These are phyloP conservation scores for Pseudomyrmex gracilis DNA, from an alignment of 1,140 invertebrate genomes.

Conservation along the genomic window DNA sequence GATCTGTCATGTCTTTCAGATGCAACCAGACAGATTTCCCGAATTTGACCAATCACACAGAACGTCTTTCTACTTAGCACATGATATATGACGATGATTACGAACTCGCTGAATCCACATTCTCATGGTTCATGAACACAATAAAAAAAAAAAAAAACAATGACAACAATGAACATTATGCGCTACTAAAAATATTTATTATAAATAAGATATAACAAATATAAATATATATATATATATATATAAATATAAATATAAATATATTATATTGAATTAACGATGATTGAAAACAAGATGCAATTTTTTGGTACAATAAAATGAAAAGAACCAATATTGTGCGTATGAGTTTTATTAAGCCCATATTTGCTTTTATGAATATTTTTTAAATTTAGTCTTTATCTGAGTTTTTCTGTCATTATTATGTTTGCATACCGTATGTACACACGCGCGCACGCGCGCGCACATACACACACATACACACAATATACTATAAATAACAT, in stretches of 20 bases:
- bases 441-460: background rate
- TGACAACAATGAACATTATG: constrained; percentile 74
- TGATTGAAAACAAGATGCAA: constrained; percentile 77
- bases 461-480: no score
- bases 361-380: background rate
- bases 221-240: constrained; percentile 70
- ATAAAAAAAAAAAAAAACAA: constrained; percentile 56
- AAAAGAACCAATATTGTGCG: constrained; percentile 68
- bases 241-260: constrained; percentile 72
- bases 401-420: background rate
- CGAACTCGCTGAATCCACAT: constrained; percentile 73
- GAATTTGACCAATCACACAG: constrained; percentile 68
- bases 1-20: constrained; percentile 44
- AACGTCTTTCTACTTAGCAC: constrained; percentile 74
- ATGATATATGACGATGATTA: constrained; percentile 62
- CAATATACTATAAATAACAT: no score
- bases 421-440: background rate
- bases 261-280: constrained; percentile 79
- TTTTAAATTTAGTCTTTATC: no score
- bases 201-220: constrained; percentile 79
- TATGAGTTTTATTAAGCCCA: constrained; percentile 52
- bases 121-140: constrained; percentile 74
- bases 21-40: constrained; percentile 54
- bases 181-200: constrained; percentile 78
- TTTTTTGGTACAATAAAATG: constrained; percentile 80